phyloP scores from a whole-genome alignment of 1,140 invertebrate genomes.

The Nautilus pompilius region DNA sequence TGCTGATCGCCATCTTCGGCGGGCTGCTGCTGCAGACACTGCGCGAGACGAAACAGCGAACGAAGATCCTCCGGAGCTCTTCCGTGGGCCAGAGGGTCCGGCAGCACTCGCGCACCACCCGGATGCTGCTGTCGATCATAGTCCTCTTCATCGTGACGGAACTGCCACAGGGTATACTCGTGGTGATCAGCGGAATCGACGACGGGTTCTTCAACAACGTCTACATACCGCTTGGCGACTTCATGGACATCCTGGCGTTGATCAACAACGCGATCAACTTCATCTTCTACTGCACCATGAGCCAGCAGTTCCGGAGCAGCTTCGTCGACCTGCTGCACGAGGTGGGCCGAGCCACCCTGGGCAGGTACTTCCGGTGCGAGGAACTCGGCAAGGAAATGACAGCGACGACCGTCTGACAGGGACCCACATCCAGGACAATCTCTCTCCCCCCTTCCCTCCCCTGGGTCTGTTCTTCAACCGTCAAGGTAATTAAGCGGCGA shows the following conservation, averaged over 20 bases:
- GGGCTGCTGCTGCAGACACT: constrained; percentile 55
- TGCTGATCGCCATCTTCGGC: constrained; percentile 56
- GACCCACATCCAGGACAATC: too few relatives aligned
- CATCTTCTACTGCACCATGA: constrained; percentile 91
- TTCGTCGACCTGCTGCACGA: constrained; percentile 57
- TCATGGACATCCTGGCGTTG: constrained; percentile 88
- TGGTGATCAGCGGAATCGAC: constrained; percentile 39
- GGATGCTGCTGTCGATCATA: constrained; percentile 44
- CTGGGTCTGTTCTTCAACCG: too few relatives aligned
- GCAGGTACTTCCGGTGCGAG: neutral
- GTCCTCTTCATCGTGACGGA: constrained; percentile 83
- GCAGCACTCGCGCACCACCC: constrained; percentile 65
- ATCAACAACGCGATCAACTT: constrained; percentile 91
- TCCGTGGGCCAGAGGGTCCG: constrained; percentile 62
- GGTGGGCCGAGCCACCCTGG: neutral
- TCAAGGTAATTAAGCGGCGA: too few relatives aligned
- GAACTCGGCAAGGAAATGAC: neutral
- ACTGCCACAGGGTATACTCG: constrained; percentile 65
- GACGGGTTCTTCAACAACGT: constrained; percentile 46
- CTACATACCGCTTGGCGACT: constrained; percentile 69
- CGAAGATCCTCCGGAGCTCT: constrained; percentile 35
- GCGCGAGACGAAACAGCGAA: constrained; percentile 49
- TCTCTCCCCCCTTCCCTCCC: too few relatives aligned
- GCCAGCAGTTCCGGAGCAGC: constrained; percentile 82
- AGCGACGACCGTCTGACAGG: neutral